These are phyloP conservation scores for Papilio protenor DNA, from an alignment of 2,888 invertebrate species.

Conservation along the genomic window DNA sequence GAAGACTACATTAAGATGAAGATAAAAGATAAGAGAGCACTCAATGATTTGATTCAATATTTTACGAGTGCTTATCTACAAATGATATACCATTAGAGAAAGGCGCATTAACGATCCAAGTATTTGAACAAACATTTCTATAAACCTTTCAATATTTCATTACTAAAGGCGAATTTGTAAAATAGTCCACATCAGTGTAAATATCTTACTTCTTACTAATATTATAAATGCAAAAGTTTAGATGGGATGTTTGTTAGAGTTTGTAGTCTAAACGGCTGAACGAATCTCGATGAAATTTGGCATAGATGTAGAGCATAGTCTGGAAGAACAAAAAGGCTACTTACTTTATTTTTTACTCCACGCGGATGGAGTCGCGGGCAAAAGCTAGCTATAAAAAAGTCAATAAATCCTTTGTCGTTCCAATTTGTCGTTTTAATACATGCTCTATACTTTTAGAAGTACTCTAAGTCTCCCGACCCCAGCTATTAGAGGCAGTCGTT, in stretches of 20 bases:
- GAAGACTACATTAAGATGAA: slow-evolving; percentile 13
- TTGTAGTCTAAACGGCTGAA: too few relatives aligned
- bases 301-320: too few relatives aligned
- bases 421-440: neutral
- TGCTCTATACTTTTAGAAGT: neutral
- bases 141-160: neutral
- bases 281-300: too few relatives aligned
- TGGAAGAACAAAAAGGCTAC: too few relatives aligned
- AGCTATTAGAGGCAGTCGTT: neutral
- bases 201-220: too few relatives aligned
- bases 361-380: too few relatives aligned
- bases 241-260: too few relatives aligned
- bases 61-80: slow-evolving; percentile 14
- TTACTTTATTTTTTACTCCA: too few relatives aligned
- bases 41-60: slow-evolving; percentile 11
- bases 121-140: slow-evolving; percentile 13
- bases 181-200: neutral
- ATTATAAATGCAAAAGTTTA: too few relatives aligned
- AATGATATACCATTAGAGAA: slow-evolving; percentile 23
- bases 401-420: neutral
- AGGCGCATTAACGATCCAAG: slow-evolving; percentile 8
- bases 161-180: neutral
- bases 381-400: too few relatives aligned
- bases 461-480: neutral
- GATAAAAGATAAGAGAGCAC: slow-evolving; percentile 18